phyloP scores from a whole-genome alignment of 1,140 invertebrate species.

The Probaryconus sp. region DNA sequence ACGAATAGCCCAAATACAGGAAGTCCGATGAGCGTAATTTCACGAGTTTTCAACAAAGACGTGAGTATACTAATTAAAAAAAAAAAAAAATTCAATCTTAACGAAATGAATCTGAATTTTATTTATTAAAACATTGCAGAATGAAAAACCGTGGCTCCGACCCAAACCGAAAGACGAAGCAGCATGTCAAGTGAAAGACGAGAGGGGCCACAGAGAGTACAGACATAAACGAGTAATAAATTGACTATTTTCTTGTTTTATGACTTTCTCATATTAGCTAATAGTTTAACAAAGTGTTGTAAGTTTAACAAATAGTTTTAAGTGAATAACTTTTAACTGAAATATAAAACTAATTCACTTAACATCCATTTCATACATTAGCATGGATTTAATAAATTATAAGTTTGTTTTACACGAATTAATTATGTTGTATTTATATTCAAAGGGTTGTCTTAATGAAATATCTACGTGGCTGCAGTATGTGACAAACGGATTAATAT shows the following conservation, averaged over 20 bases:
- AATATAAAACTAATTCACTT: too few species aligned
- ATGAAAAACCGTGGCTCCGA: constrained; percentile 76
- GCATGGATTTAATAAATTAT: too few species aligned
- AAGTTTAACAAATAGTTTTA: too few species aligned
- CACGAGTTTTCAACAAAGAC: constrained; percentile 73
- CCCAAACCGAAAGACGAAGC: constrained; percentile 73
- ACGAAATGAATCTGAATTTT: constrained; percentile 5
- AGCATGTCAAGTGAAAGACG: constrained; percentile 71
- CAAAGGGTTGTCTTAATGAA: constrained; percentile 71
- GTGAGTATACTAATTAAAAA: constrained; percentile 62
- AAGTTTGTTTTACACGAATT: too few species aligned
- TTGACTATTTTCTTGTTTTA: too few species aligned
- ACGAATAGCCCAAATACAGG: constrained; percentile 75
- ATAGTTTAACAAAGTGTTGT: too few species aligned
- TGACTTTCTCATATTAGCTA: too few species aligned
- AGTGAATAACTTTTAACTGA: too few species aligned
- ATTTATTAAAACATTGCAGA: constrained; percentile 58
- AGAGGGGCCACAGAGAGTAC: constrained; percentile 62
- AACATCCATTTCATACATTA: too few species aligned
- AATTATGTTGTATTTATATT: constrained; percentile 19
- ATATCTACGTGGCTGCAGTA: constrained; percentile 68
- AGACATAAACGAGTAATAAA: constrained; percentile 70
- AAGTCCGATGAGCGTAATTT: constrained; percentile 75
- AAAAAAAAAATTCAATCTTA: constrained; percentile 6
- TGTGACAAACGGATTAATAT: constrained; percentile 68